These are phyloP conservation scores for Chalcosyrphus nemorum DNA, from an alignment of 2,888 invertebrate genomes.

Conservation along the genomic window DNA sequence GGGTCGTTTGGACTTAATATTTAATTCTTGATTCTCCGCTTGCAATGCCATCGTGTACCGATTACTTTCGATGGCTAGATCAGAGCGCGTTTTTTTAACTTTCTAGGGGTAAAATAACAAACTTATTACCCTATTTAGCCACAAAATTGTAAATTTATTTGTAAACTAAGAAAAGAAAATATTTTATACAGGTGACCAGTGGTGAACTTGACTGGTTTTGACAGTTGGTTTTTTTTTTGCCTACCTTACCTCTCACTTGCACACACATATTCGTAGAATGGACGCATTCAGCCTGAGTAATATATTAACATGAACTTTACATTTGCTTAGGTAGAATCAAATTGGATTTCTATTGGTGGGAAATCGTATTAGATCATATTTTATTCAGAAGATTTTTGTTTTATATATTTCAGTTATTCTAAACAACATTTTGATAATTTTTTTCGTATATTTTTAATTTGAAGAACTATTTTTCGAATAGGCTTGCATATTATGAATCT, in stretches of 20 bases:
- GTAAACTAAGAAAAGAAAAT: neutral
- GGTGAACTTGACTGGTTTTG: slow-evolving; percentile 12
- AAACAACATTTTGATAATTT: too few relatives aligned
- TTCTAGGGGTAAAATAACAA: too few relatives aligned
- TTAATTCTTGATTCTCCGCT: slow-evolving; percentile 79
- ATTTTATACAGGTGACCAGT: slow-evolving; percentile 22
- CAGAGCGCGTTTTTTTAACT: too few relatives aligned
- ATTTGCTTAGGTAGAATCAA: too few relatives aligned
- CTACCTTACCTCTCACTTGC: neutral
- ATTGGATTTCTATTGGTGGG: too few relatives aligned
- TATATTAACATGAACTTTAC: neutral
- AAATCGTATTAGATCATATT: too few relatives aligned
- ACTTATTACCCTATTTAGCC: neutral
- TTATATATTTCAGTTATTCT: too few relatives aligned
- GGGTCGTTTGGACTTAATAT: slow-evolving; percentile 83
- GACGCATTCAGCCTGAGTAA: neutral
- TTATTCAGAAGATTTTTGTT: too few relatives aligned
- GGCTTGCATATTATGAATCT: too few relatives aligned
- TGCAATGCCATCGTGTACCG: slow-evolving; percentile 78
- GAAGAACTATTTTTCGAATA: too few relatives aligned
- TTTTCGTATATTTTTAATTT: too few relatives aligned
- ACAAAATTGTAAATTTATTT: neutral
- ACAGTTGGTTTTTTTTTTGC: neutral
- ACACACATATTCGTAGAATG: neutral
- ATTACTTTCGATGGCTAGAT: too few relatives aligned